Base-by-base conservation (phyloP, 2,888 invertebrate species). In the Rhingia campestris region DNA sequence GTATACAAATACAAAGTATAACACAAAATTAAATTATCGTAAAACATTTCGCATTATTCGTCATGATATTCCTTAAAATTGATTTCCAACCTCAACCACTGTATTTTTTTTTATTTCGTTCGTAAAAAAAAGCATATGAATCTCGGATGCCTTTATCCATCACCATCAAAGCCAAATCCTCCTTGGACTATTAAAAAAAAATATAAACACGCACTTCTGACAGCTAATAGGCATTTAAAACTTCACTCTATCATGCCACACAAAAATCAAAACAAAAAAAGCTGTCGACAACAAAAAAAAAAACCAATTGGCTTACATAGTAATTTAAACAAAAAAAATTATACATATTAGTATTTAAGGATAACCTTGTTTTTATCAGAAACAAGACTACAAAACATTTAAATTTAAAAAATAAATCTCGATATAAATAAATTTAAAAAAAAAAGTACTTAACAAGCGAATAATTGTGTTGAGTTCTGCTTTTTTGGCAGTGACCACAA, bases 401-500 rank as follows among this genome's bases (percentile, higher is more conserved):
- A 75, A 82, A 77, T 39, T 76, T 35, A 61, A 81, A 53, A 4
- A 14, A 64, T 45, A 74, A 76, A 70, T 66, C 54, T 76, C 72
- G 64, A 75, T 59, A 53, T 72, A 51, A 63, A 30, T 54, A 66
- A 70, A 63, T 56, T 77, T 37, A 58, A 72, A 54, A 14, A 47
- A 43, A 14, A 49, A 58, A 51, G 64, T 70, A 77, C 69, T 77
- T 77, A 70, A 63, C 63, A 58, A 51, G 39, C 51, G 59, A 69
- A 74, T 74, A 84, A 67, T 74, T 84, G 84, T 84, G 75, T 75
- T 66, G 75, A 84, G 80, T 80, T 84, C 84, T 84, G 84, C 84
- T 84, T 84, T 84, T 80, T 84, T 84, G 84, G 84, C 84, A 84
- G 84, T 54, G 80, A 84, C 84, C 84, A 80, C 84, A 84, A 70